These are phyloP conservation scores for Chirona hameri DNA, from an alignment of 2,888 invertebrate species.

Conservation along the genomic window DNA sequence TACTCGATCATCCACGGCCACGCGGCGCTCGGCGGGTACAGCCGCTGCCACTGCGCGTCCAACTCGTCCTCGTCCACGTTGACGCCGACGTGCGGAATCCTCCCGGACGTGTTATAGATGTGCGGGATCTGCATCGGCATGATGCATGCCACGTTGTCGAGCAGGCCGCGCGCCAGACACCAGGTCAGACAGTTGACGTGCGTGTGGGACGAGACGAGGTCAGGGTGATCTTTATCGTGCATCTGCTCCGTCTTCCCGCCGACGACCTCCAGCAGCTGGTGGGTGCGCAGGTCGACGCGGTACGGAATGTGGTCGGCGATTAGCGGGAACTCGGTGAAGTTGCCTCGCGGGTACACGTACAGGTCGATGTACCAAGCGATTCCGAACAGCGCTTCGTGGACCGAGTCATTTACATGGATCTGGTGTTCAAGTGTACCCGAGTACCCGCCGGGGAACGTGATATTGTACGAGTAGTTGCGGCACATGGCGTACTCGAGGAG, in stretches of 20 bases:
- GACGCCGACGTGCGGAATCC: neutral
- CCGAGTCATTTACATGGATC: neutral
- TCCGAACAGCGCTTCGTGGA: neutral
- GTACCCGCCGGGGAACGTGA: neutral
- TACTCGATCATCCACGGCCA: neutral
- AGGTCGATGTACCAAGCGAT: neutral
- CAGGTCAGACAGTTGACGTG: neutral
- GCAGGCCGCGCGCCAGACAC: neutral
- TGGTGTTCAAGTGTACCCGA: neutral
- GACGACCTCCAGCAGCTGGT: neutral
- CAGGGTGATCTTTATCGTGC: too few relatives aligned
- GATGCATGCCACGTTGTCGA: neutral
- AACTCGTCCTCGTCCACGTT: neutral
- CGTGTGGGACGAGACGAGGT: neutral
- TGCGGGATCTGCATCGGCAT: neutral
- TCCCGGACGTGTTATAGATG: neutral
- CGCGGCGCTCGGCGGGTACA: neutral
- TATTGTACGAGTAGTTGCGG: neutral
- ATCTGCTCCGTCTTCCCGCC: neutral
- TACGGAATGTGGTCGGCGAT: neutral
- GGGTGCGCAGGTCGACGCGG: neutral
- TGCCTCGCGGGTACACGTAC: neutral
- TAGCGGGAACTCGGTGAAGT: slow-evolving; percentile 4
- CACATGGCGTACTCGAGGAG: neutral
- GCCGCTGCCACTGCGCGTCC: neutral